A percentile compares a stretch with the other conserved stretches of the same genome.
These are phyloP conservation scores for Napeogenes sylphis DNA, from an alignment of 2,888 invertebrate species.

Conservation along the genomic window DNA sequence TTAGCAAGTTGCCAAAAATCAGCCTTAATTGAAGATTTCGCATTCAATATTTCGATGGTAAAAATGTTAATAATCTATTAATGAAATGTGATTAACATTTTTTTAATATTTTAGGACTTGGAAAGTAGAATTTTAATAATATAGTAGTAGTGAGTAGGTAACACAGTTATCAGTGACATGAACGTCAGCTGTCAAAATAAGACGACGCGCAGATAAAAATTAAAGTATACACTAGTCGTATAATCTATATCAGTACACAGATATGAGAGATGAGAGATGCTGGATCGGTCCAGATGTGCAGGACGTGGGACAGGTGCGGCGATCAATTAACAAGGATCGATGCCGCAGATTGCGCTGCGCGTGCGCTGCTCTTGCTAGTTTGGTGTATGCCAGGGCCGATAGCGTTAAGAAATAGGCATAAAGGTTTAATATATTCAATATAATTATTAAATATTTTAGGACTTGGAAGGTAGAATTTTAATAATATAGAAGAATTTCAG, in stretches of 20 bases:
- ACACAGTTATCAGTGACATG: neutral
- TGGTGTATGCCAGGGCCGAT: neutral
- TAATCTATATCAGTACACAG: conserved; percentile 1
- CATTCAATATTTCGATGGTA: no score
- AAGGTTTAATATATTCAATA: neutral
- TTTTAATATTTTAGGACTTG: no score
- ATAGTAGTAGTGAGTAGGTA: neutral
- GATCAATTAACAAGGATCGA: conserved; percentile 69
- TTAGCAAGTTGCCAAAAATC: no score
- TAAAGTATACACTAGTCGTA: conserved; percentile 2
- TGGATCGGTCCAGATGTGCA: conserved; percentile 13
- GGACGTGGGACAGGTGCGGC: conserved; percentile 43
- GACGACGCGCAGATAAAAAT: neutral
- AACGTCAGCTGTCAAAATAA: conserved; percentile 3
- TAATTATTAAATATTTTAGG: neutral
- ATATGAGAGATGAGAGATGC: conserved; percentile 6
- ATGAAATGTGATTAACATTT: no score
- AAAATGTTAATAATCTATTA: no score
- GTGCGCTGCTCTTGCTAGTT: conserved; percentile 38
- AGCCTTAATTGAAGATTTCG: no score
- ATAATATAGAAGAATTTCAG: no score
- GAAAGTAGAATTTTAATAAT: no score
- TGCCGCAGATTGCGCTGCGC: conserved; percentile 53
- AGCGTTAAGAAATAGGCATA: neutral
- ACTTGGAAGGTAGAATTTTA: no score